Evolutionary conservation across 2,113 vertebrate genomes (phyloP), one percentile per base, ranked within the genome.

Genomic region (Takifugu flavidus): DNA sequence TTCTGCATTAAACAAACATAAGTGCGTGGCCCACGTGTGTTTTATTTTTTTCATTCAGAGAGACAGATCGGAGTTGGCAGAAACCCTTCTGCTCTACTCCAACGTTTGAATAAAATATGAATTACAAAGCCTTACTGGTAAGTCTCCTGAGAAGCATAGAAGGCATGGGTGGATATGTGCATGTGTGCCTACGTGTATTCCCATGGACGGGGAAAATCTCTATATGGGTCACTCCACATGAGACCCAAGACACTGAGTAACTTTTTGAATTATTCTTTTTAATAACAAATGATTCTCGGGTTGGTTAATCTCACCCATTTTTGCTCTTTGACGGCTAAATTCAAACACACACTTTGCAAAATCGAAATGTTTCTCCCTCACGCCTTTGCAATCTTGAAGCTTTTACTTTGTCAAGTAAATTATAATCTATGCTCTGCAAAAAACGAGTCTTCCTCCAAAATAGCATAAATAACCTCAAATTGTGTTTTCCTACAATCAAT

Each of bases 21-120:
- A 43, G 42, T 42, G 54, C 25, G 51, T n/a, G 45, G 4, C 45
- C 13, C n/a, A n/a, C 45, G 45, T 47, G 45, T n/a, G 5, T 47
- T 39, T 39, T 7, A 39, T 39, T 39, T 39, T 28, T 76, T 64
- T 70, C 2, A n/a, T 29, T 74, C 20, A 11, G 8, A 49, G 66
- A 74, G 57, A 64, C 55, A 69, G 65, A 84, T 77, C 4, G 4
- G 50, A 75, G 64, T 34, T 67, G 70, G 79, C 72, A 77, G 44
- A 0, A 74, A 49, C 49, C 56, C 59, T 57, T 39, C 72, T 43
- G 59, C 70, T 69, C 31, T 62, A 74, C 67, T 68, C 54, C 57
- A 50, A 13, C 0, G 42, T 67, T 73, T 85, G 20, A 87, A 87
- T 87, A 79, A 87, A 81, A 80, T 55, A 87, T 85, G 27, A 71